Conservation (phyloP, 2,888 invertebrate genomes). For the Cephus nigrinus region DNA sequence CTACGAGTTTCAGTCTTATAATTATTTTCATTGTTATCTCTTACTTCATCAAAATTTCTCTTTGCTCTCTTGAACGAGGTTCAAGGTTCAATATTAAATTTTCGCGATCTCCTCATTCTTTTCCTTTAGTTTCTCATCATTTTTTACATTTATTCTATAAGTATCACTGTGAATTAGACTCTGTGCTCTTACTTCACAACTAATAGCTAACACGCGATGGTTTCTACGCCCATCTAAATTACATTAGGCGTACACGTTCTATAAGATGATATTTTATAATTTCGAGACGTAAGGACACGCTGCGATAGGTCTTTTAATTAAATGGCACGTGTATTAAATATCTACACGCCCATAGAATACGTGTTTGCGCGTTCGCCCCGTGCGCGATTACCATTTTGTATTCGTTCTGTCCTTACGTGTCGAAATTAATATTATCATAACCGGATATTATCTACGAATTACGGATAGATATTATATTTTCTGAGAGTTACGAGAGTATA, state of each 20-base stretch:
- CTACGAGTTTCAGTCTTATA: background rate
- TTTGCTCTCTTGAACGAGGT: background rate
- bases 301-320: background rate
- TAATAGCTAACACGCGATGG: background rate
- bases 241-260: background rate
- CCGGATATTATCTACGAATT: conserved; percentile 41
- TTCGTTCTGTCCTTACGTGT: conserved; percentile 23
- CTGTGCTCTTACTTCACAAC: background rate
- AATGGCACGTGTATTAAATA: background rate
- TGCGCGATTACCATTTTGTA: conserved; percentile 32
- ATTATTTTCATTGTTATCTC: background rate
- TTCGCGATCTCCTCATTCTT: background rate
- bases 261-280: background rate
- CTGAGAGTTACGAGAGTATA: conserved; percentile 59
- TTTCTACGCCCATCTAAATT: background rate
- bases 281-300: background rate
- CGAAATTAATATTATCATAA: conserved; percentile 20
- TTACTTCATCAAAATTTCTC: background rate
- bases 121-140: background rate
- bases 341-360: background rate
- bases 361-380: conserved; percentile 17
- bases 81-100: background rate
- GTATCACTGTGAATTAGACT: background rate
- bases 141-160: background rate
- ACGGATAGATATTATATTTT: conserved; percentile 63